Percentiles rank a stretch among this genome's conserved stretches.
Conservation (phyloP, 2,888 invertebrate genomes). For the Antitype chi region DNA sequence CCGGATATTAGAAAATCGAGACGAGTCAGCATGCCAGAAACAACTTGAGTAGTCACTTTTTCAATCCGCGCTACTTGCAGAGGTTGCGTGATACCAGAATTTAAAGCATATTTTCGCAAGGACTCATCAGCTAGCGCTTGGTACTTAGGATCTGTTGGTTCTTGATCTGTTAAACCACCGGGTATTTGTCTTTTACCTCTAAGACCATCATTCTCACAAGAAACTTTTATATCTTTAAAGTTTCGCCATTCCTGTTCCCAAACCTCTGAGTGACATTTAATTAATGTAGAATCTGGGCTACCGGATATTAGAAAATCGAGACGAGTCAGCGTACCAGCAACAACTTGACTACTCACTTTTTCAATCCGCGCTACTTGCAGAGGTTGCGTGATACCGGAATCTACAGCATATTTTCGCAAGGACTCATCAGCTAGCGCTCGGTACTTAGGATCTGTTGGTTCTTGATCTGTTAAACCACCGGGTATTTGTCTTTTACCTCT, state of each 20-base stretch:
- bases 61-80: too few species aligned
- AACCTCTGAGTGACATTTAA: conserved; percentile 30
- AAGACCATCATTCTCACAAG: not conserved
- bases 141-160: conserved; percentile 42
- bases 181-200: conserved; percentile 29
- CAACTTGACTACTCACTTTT: conserved; percentile 66
- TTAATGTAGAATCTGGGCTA: not conserved
- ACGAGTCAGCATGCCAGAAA: too few species aligned
- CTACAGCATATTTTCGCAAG: conserved; percentile 58
- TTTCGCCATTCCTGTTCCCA: conserved; percentile 21
- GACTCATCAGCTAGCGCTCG: conserved; percentile 62
- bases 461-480: not conserved
- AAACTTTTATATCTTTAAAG: conserved; percentile 15
- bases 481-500: not conserved
- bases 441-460: not conserved
- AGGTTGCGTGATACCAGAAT: too few species aligned
- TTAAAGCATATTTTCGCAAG: too few species aligned
- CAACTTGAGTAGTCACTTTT: too few species aligned
- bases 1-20: too few species aligned
- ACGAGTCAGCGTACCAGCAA: conserved; percentile 62
- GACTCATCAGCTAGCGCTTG: too few species aligned
- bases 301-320: conserved; percentile 49
- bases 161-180: conserved; percentile 46
- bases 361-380: conserved; percentile 51
- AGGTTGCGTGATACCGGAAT: conserved; percentile 30